Evolutionary conservation across 2,797 vertebrate genomes (phyloP).

Genomic region (Uromys caudimaculatus): DNA sequence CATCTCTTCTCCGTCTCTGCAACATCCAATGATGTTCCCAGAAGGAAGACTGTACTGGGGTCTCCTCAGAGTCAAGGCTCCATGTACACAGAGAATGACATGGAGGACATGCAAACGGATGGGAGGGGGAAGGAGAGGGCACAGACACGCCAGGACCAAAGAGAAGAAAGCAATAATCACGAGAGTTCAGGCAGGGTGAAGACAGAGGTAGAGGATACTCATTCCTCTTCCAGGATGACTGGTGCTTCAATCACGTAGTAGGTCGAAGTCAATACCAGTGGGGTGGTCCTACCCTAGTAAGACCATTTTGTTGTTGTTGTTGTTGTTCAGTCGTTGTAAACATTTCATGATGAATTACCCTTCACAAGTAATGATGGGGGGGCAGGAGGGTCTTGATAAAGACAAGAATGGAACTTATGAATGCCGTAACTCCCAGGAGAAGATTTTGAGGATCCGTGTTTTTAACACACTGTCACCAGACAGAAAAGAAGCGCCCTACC

Average conservation of each 20-base stretch:
- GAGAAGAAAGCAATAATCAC: neutral
- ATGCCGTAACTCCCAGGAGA: neutral
- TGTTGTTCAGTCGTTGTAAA: neutral
- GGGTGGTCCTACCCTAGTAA: neutral
- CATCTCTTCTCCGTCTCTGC: neutral
- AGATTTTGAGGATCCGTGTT: neutral
- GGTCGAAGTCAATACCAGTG: neutral
- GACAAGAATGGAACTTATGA: neutral
- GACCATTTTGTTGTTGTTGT: neutral
- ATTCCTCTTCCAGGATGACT: neutral
- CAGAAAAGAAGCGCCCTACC: neutral
- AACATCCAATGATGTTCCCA: constrained; percentile 8
- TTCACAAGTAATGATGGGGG: neutral
- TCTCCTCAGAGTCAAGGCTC: neutral
- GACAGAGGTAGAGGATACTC: neutral
- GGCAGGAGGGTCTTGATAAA: neutral
- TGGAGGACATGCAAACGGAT: neutral
- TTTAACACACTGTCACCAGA: neutral
- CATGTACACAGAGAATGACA: neutral
- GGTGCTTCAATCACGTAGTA: neutral
- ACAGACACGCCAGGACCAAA: neutral
- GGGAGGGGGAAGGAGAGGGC: neutral
- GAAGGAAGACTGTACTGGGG: neutral
- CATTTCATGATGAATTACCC: neutral
- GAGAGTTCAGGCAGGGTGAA: neutral